Percentiles rank a stretch among this genome's conserved stretches.
Evolutionary conservation across 2,888 invertebrate species (phyloP).

Genomic region (Conus canariensis): DNA sequence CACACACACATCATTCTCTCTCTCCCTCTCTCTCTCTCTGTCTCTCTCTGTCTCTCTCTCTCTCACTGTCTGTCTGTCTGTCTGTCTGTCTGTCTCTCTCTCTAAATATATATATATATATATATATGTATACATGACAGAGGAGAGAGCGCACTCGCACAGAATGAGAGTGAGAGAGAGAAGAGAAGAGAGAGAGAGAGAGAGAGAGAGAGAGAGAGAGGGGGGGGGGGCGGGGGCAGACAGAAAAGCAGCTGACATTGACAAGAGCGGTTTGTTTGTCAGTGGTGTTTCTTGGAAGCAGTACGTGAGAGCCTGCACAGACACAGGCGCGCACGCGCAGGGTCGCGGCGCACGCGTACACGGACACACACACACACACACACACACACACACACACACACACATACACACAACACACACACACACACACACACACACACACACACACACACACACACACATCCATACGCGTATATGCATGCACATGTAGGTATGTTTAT

Average conservation of each 20-base stretch:
- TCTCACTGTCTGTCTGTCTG: background rate
- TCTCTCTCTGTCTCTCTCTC: background rate
- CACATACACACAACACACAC: no score
- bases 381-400: no score
- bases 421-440: no score
- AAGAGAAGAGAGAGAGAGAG: conserved; percentile 3
- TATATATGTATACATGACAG: background rate
- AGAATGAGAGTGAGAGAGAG: background rate
- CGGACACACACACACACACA: no score
- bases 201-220: background rate
- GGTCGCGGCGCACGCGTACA: no score
- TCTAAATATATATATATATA: background rate
- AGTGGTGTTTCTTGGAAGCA: no score
- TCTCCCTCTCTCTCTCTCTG: background rate
- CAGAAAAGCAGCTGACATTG: no score
- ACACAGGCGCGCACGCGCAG: no score
- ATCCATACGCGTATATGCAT: background rate
- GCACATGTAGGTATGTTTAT: background rate
- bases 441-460: no score
- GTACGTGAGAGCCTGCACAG: no score
- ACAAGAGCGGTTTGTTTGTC: no score
- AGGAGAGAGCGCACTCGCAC: background rate
- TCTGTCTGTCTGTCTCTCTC: background rate
- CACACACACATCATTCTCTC: background rate
- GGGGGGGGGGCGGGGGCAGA: no score